These are phyloP conservation scores for Scaptomyza graminum DNA, from an alignment of 1,140 invertebrate genomes.

Conservation along the genomic window DNA sequence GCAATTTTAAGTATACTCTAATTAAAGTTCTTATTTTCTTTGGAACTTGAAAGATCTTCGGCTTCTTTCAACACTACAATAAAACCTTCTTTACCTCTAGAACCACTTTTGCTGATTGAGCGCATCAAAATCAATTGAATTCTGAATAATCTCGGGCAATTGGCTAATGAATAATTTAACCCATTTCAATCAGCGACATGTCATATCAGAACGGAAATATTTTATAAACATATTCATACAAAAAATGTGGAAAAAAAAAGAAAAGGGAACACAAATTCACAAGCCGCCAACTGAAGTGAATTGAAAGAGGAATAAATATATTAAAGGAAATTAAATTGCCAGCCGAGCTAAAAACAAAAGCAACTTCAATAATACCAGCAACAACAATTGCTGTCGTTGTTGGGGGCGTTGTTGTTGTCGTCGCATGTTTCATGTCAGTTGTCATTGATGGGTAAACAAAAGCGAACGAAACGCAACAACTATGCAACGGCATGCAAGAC, in stretches of 20 bases:
- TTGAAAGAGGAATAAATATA: conserved; percentile 39
- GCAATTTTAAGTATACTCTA: neutral
- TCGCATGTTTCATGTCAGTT: conserved; percentile 76
- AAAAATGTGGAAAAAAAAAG: conserved; percentile 12
- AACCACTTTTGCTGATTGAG: conserved; percentile 62
- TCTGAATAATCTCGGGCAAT: conserved; percentile 8
- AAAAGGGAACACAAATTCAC: neutral
- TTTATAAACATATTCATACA: conserved; percentile 76
- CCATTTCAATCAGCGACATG: conserved; percentile 70
- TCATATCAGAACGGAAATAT: conserved; percentile 77
- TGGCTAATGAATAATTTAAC: conserved; percentile 63
- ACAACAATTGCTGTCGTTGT: conserved; percentile 9
- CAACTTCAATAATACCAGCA: neutral
- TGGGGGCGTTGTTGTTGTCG: conserved; percentile 64
- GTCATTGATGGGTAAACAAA: conserved; percentile 78
- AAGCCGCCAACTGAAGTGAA: conserved; percentile 27
- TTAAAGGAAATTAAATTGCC: conserved; percentile 78
- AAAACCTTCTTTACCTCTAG: neutral
- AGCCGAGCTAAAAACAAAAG: conserved; percentile 29
- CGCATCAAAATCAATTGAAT: conserved; percentile 54
- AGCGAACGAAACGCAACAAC: conserved; percentile 51
- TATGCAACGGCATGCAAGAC: conserved; percentile 35
- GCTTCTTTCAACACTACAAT: neutral
- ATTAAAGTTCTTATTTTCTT: neutral
- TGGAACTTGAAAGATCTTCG: neutral